Evolutionary conservation across 2,888 invertebrate genomes (phyloP), one percentile per base, ranked within the genome.

Genomic region (Branchipolynoe longqiensis): DNA sequence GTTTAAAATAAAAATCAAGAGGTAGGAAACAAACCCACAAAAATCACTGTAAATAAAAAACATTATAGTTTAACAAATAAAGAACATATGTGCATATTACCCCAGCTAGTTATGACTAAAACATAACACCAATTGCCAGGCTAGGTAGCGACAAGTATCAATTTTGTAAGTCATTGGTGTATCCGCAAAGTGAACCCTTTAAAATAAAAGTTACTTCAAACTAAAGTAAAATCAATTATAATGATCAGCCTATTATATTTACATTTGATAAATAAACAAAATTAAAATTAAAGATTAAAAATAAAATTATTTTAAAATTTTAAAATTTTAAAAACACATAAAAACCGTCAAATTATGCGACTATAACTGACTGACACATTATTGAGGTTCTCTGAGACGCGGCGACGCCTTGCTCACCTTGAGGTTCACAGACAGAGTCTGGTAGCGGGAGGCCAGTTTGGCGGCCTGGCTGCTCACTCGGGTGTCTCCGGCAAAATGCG

Each of bases 401-500:
- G 48, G 8, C 48, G 18, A 48, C 8, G 48, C 48, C 8, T 48
- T 48, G 58, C 87, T 84, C 36, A 92, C 92, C 91, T 92, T 93
- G 85, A 91, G 89, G 87, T 90, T 92, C 58, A 90, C 90, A 33
- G 88, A 87, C 14, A 92, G 89, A n/a, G 91, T 91, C 87, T 92
- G 92, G 86, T 92, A 91, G 83, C 90, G 90, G 4, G 92, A 90
- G 31, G 90, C 89, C n/a, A 92, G 90, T 84, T 93, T 93, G 56
- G 92, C 91, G 33, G 92, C 91, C 86, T 92, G 93, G 82, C 91
- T 92, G 84, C 90, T 90, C 25, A 92, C 91, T 22, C 91, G 88
- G 0, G 90, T 91, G 87, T 93, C 93, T 12, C 91, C 90, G 83
- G 92, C 91, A 28, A 91, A 88, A 83, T 90, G 86, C 25, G 91